These are phyloP conservation scores for Dicrostonyx torquatus DNA, from an alignment of 2,797 vertebrate genomes.

Conservation along the genomic window DNA sequence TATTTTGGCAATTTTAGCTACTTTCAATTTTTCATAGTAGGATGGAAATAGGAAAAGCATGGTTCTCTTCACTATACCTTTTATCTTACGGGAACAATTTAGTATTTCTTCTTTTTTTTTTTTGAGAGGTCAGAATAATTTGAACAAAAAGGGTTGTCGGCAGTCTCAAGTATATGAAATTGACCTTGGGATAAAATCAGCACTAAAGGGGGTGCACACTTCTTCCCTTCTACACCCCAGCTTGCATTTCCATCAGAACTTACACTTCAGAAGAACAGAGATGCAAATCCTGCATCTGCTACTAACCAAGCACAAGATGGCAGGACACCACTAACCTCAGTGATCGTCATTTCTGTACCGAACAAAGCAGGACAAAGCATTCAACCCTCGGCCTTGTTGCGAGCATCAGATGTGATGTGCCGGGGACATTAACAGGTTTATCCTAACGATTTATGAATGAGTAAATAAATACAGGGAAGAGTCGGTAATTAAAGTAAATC, in stretches of 20 bases:
- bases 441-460: background rate
- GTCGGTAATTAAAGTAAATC: background rate
- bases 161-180: background rate
- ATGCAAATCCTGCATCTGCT: background rate
- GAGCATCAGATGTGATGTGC: background rate
- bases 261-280: background rate
- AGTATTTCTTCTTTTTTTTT: background rate
- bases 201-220: background rate
- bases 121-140: conserved; percentile 37
- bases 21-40: background rate
- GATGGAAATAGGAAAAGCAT: background rate
- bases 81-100: conserved; percentile 19
- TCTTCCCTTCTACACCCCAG: background rate
- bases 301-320: background rate
- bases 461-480: conserved; percentile 33
- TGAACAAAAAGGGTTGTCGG: background rate
- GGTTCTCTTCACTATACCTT: background rate
- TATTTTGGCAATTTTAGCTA: background rate
- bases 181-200: background rate
- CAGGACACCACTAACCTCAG: background rate
- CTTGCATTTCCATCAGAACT: background rate
- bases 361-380: background rate
- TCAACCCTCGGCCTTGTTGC: background rate
- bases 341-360: background rate
- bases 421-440: background rate